phyloP scores from a whole-genome alignment of 2,888 invertebrate species.

The Zhuqinia jingwanae region DNA sequence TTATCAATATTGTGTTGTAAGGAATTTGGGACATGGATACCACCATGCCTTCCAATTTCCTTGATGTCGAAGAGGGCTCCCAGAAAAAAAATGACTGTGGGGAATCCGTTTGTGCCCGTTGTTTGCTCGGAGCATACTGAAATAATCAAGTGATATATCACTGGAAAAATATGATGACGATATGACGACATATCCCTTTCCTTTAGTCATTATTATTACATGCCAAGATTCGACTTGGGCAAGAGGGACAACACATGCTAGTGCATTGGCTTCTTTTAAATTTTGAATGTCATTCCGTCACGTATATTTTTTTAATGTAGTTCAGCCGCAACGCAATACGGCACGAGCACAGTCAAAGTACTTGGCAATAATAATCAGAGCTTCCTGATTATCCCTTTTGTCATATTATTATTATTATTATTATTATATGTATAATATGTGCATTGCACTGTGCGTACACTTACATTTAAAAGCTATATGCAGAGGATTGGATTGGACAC shows the following conservation, averaged over 20 bases:
- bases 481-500: background rate
- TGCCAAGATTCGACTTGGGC: background rate
- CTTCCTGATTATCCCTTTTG: constrained; percentile 71
- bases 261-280: constrained; percentile 13
- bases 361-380: constrained; percentile 65
- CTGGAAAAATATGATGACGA: background rate
- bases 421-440: constrained; percentile 3
- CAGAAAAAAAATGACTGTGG: too few species aligned
- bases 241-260: constrained; percentile 9
- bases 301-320: background rate
- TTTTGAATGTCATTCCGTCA: constrained; percentile 40
- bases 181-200: background rate
- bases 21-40: too few species aligned
- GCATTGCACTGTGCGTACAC: constrained; percentile 1
- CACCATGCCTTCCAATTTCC: too few species aligned
- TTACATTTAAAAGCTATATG: too few species aligned
- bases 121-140: too few species aligned
- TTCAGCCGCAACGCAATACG: background rate
- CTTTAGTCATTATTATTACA: background rate
- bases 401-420: background rate
- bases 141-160: too few species aligned
- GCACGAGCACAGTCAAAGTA: background rate
- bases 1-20: too few species aligned
- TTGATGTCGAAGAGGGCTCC: too few species aligned
- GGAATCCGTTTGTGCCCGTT: too few species aligned